These are phyloP conservation scores for Amia ocellicauda DNA, from an alignment of 2,113 vertebrate species.

Conservation along the genomic window DNA sequence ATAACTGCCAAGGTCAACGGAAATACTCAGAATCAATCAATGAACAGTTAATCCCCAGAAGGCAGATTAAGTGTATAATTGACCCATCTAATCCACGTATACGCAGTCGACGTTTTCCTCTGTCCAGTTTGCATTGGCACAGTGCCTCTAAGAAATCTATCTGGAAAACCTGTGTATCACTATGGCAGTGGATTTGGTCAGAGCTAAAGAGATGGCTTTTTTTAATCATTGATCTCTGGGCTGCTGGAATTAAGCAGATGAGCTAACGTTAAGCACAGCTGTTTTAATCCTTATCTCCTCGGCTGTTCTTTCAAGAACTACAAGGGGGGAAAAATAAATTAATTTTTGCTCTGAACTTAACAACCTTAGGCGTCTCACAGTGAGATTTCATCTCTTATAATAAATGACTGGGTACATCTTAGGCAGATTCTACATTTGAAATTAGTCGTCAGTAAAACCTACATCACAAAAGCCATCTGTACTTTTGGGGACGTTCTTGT, in stretches of 20 bases:
- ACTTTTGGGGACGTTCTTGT: conserved; percentile 38
- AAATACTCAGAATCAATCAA: conserved; percentile 92
- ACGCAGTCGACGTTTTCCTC: conserved; percentile 69
- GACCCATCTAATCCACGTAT: conserved; percentile 94
- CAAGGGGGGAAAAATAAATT: conserved; percentile 74
- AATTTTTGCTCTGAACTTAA: conserved; percentile 73
- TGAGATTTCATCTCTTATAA: conserved; percentile 71
- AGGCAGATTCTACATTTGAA: conserved; percentile 49
- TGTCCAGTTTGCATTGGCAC: conserved; percentile 56
- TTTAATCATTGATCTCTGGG: conserved; percentile 92
- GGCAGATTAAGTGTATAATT: conserved; percentile 99
- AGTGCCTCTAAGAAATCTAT: conserved; percentile 60
- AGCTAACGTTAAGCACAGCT: conserved; percentile 89
- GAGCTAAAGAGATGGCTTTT: conserved; percentile 84
- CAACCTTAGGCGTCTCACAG: conserved; percentile 64
- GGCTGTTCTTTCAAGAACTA: conserved; percentile 86
- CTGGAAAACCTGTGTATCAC: conserved; percentile 58
- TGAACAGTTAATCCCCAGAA: conserved; percentile 83
- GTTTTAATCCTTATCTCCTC: conserved; percentile 91
- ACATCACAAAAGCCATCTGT: conserved; percentile 56
- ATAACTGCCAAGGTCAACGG: conserved; percentile 92
- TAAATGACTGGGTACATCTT: conserved; percentile 61
- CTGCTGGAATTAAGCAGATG: conserved; percentile 83
- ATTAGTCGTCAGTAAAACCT: conserved; percentile 50
- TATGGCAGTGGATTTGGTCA: conserved; percentile 77